Evolutionary conservation across 1,140 invertebrate genomes (phyloP).

Genomic region (Achroia grisella): DNA sequence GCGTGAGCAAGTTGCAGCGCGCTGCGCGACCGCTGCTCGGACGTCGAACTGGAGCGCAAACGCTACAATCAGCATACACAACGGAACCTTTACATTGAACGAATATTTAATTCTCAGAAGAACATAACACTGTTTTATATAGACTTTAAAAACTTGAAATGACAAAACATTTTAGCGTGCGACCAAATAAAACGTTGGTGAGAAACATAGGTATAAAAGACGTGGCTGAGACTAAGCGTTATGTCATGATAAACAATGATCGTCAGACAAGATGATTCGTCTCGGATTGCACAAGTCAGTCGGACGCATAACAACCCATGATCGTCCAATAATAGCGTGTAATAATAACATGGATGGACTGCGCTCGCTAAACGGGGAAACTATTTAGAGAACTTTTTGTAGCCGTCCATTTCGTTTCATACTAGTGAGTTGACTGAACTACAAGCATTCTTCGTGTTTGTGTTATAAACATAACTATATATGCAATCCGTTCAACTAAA

Average conservation of each 20-base stretch:
- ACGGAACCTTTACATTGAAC: constrained; percentile 19
- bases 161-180: too few relatives aligned
- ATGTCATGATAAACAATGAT: constrained; percentile 4
- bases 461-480: too few relatives aligned
- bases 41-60: constrained; percentile 40
- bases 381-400: too few relatives aligned
- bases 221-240: background rate
- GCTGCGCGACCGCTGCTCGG: constrained; percentile 15
- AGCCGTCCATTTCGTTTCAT: too few relatives aligned
- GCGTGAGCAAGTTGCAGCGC: constrained; percentile 10
- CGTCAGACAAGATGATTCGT: constrained; percentile 11
- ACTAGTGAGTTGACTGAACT: too few relatives aligned
- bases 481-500: too few relatives aligned
- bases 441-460: too few relatives aligned
- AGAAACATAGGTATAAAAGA: too few relatives aligned
- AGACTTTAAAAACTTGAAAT: too few relatives aligned
- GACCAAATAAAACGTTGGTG: too few relatives aligned
- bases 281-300: constrained; percentile 20
- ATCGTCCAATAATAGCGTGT: constrained; percentile 29
- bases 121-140: too few relatives aligned
- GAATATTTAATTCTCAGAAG: too few relatives aligned
- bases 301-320: constrained; percentile 13
- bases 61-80: constrained; percentile 13
- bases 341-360: constrained; percentile 16
- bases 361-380: background rate